A percentile compares a stretch with the other conserved stretches of the same genome.
These are phyloP conservation scores for zebrafish (Danio rerio) DNA, from an alignment of 2,113 vertebrate species.

Conservation along the genomic window GRCz12tu NC_133186.1:29654501-29655000, in stretches of 20 bases:
- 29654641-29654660: constrained; percentile 46
- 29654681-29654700: too few species aligned
- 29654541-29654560: constrained; percentile 35
- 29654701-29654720: too few species aligned
- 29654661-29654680: neutral
- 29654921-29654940: neutral
- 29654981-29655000: neutral
- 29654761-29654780: neutral
- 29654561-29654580: constrained; percentile 61
- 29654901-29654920: neutral
- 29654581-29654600: constrained; percentile 74
- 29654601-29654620: constrained; percentile 63
- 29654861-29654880: too few species aligned
- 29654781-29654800: neutral
- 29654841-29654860: too few species aligned
- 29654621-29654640: constrained; percentile 62
- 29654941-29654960: neutral
- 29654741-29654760: too few species aligned
- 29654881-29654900: neutral
- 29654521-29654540: constrained; percentile 38
- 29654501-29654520: constrained; percentile 28
- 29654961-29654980: neutral
- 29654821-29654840: neutral
- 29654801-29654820: neutral
- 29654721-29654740: too few species aligned